Percentiles rank a stretch among this genome's conserved stretches.
These are phyloP conservation scores for Tor tambroides DNA, from an alignment of 2,113 vertebrate genomes.

Conservation along the genomic window DNA sequence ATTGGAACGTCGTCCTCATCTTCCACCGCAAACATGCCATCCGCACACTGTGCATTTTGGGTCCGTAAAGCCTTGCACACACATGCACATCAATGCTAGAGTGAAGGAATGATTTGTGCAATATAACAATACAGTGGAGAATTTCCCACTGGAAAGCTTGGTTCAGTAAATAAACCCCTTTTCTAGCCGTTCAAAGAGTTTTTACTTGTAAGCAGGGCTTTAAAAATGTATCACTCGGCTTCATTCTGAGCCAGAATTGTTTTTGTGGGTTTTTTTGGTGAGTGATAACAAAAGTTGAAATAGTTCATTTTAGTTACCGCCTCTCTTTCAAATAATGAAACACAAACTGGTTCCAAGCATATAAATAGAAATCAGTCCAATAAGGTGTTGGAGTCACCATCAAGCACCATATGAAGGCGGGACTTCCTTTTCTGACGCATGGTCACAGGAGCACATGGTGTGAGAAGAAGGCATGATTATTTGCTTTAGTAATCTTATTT, in stretches of 20 bases:
- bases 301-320: background rate
- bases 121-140: background rate
- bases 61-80: constrained; percentile 65
- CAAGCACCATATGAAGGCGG: no score
- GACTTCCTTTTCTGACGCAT: no score
- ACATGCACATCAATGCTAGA: background rate
- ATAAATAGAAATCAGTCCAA: background rate
- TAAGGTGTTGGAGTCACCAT: no score
- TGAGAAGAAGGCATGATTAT: no score
- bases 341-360: background rate
- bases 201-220: background rate
- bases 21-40: constrained; percentile 61
- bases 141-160: background rate
- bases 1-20: constrained; percentile 66
- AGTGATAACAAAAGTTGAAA: background rate
- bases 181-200: constrained; percentile 11
- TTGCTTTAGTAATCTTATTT: no score
- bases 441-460: no score
- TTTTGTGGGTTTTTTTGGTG: background rate
- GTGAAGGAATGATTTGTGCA: constrained; percentile 8
- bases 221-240: background rate
- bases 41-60: background rate
- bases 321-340: background rate
- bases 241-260: background rate
- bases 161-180: constrained; percentile 9